Percentiles rank a stretch among this genome's conserved stretches.
Conservation (phyloP, 2,113 vertebrate genomes). For the Octodon degus region DNA sequence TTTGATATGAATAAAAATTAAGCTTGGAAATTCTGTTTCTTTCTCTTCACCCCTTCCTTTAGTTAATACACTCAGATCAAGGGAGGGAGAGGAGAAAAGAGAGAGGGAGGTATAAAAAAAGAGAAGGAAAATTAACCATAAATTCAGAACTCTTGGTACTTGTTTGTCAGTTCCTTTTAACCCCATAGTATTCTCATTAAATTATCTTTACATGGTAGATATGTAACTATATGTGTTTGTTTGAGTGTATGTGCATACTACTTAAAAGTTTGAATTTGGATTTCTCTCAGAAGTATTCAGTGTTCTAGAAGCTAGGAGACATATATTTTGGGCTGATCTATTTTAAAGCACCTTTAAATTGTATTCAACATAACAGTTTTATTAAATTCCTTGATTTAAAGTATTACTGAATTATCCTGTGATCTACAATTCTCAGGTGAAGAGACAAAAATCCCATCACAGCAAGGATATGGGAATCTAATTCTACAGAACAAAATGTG, state of each 20-base stretch:
- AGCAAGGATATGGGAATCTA: conserved; percentile 69
- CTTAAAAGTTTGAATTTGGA: conserved; percentile 58
- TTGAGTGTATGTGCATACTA: neutral
- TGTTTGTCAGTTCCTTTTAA: neutral
- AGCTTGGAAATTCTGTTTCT: neutral
- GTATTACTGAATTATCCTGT: conserved; percentile 69
- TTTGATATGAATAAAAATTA: conserved; percentile 13
- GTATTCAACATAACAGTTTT: conserved; percentile 71
- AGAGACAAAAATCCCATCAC: conserved; percentile 72
- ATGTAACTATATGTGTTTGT: neutral
- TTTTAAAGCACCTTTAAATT: conserved; percentile 72
- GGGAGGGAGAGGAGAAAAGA: fast-evolving
- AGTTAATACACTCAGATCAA: neutral
- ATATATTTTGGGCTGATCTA: conserved; percentile 69
- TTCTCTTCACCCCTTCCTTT: neutral
- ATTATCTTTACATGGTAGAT: neutral
- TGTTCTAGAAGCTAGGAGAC: conserved; percentile 46
- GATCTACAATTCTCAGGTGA: conserved; percentile 72
- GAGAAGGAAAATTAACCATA: neutral
- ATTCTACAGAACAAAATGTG: conserved; percentile 76
- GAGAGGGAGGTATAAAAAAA: neutral
- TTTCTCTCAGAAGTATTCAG: conserved; percentile 34
- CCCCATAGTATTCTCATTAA: neutral
- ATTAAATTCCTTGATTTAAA: conserved; percentile 80
- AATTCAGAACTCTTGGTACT: neutral